phyloP scores from a whole-genome alignment of 2,888 invertebrate species.

The Odontomyia ornata region DNA sequence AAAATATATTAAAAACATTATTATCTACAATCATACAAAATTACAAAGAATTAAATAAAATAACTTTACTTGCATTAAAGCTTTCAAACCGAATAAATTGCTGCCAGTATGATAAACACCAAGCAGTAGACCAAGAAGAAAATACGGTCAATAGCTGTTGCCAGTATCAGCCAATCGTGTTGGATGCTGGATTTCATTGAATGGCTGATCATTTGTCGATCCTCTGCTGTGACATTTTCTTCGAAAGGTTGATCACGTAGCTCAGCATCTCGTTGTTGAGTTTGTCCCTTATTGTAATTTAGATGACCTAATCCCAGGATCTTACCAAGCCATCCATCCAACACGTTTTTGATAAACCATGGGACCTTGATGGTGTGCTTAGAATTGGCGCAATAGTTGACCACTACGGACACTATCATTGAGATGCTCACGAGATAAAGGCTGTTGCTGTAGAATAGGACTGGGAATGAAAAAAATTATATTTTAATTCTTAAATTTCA shows the following conservation, averaged over 20 bases:
- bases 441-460: constrained; percentile 68
- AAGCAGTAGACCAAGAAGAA: constrained; percentile 69
- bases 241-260: constrained; percentile 64
- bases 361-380: constrained; percentile 58
- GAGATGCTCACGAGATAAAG: constrained; percentile 66
- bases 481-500: not conserved
- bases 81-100: constrained; percentile 64
- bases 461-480: constrained; percentile 60
- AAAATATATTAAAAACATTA: no score
- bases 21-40: no score
- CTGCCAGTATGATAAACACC: constrained; percentile 66
- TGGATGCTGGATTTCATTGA: constrained; percentile 61
- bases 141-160: constrained; percentile 71
- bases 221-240: constrained; percentile 59
- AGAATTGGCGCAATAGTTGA: constrained; percentile 66
- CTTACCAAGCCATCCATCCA: constrained; percentile 56
- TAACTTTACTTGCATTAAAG: not conserved
- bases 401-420: constrained; percentile 66
- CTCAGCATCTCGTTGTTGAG: constrained; percentile 58
- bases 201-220: constrained; percentile 59
- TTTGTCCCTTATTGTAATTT: constrained; percentile 47
- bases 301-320: constrained; percentile 57
- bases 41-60: no score
- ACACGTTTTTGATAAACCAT: constrained; percentile 58
- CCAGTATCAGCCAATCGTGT: constrained; percentile 72